These are phyloP conservation scores for Catocala sponsa DNA, from an alignment of 2,888 invertebrate species.

Conservation along the genomic window DNA sequence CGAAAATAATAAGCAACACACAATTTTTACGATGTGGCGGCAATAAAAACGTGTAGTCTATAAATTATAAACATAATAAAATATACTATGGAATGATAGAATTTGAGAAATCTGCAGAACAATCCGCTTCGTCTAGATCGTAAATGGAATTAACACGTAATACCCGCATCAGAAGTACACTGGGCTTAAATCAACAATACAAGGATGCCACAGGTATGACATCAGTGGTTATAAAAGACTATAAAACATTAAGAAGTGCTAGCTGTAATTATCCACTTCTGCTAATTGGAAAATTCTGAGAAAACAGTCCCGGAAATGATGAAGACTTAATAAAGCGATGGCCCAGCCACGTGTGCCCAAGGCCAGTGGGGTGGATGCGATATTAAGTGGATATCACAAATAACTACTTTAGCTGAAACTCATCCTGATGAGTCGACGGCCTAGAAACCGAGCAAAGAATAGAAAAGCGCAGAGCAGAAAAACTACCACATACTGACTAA, in stretches of 20 bases:
- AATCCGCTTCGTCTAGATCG: conserved; percentile 61
- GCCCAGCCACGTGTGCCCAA: no score
- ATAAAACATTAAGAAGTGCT: conserved; percentile 19
- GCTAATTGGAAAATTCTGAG: conserved; percentile 6
- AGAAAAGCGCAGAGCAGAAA: no score
- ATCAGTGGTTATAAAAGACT: conserved; percentile 39
- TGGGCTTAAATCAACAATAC: conserved; percentile 43
- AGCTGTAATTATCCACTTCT: conserved; percentile 11
- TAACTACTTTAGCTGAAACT: no score
- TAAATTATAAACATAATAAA: conserved; percentile 73
- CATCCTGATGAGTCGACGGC: no score
- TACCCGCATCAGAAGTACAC: conserved; percentile 49
- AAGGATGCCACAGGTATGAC: conserved; percentile 49
- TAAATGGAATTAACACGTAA: conserved; percentile 54
- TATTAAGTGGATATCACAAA: no score
- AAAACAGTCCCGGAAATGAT: neutral
- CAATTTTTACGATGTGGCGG: conserved; percentile 63
- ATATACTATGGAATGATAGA: conserved; percentile 59
- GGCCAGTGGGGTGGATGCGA: no score
- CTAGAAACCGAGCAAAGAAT: no score
- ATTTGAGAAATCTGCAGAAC: conserved; percentile 62
- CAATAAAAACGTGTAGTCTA: conserved; percentile 64
- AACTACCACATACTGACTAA: no score
- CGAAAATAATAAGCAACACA: conserved; percentile 60
- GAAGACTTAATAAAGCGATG: no score